phyloP scores from a whole-genome alignment of 2,888 invertebrate species.

The Ochropacha duplaris region DNA sequence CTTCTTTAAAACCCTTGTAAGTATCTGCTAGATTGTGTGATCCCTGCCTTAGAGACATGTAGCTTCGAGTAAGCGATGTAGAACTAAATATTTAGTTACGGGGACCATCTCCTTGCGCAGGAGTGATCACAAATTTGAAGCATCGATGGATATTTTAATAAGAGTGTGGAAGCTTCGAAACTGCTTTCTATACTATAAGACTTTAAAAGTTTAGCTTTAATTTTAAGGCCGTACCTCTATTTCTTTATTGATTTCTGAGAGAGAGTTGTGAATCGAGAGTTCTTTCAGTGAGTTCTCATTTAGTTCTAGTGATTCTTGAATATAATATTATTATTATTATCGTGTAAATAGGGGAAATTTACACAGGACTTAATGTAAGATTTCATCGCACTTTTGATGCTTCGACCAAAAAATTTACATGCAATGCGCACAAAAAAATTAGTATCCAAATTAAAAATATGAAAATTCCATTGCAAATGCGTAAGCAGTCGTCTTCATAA shows the following conservation, averaged over 20 bases:
- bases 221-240: conserved; percentile 44
- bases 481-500: conserved; percentile 31
- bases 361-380: conserved; percentile 63
- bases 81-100: conserved; percentile 60
- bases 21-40: conserved; percentile 69
- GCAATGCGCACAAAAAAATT: conserved; percentile 71
- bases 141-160: conserved; percentile 44
- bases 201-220: conserved; percentile 64
- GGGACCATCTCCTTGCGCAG: conserved; percentile 73
- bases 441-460: conserved; percentile 29
- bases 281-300: conserved; percentile 38
- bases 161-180: conserved; percentile 53
- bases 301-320: conserved; percentile 41
- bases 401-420: conserved; percentile 60
- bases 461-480: conserved; percentile 29
- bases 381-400: conserved; percentile 66
- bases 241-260: conserved; percentile 53
- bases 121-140: conserved; percentile 68
- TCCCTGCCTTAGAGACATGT: conserved; percentile 65
- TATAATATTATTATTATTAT: too few species aligned
- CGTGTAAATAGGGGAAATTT: conserved; percentile 82
- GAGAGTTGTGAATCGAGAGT: conserved; percentile 67
- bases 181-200: conserved; percentile 64
- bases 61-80: conserved; percentile 59
- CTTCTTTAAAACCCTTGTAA: conserved; percentile 57